These are phyloP conservation scores for Tachina fera DNA, from an alignment of 2,888 invertebrate genomes.

Conservation along the genomic window DNA sequence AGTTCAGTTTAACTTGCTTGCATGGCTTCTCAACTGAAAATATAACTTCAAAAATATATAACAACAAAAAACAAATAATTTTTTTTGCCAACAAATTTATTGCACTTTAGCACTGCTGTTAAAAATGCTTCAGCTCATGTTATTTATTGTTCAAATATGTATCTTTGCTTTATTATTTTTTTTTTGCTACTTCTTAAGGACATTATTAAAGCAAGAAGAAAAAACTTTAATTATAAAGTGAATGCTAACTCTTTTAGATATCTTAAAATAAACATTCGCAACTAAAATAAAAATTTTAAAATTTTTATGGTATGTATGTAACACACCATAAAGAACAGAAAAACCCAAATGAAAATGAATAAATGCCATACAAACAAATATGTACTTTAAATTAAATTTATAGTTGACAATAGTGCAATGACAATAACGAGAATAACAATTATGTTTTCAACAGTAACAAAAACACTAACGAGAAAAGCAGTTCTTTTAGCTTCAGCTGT, in stretches of 20 bases:
- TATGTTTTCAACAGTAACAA: slow-evolving; percentile 14
- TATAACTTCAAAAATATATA: too few species aligned
- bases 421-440: slow-evolving; percentile 38
- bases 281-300: slow-evolving; percentile 1
- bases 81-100: too few species aligned
- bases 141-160: not conserved
- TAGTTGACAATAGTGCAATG: slow-evolving; percentile 58
- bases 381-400: slow-evolving; percentile 26
- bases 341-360: not conserved
- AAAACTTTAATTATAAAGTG: slow-evolving; percentile 6
- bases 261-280: not conserved
- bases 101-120: too few species aligned
- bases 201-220: not conserved
- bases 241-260: not conserved
- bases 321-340: slow-evolving; percentile 55
- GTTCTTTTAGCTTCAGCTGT: not conserved
- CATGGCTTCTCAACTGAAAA: too few species aligned
- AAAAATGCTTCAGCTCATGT: too few species aligned
- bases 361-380: slow-evolving; percentile 32
- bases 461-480: slow-evolving; percentile 24
- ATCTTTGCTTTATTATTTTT: not conserved
- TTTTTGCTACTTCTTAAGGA: slow-evolving; percentile 1
- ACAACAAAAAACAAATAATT: too few species aligned
- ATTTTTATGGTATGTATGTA: slow-evolving; percentile 39
- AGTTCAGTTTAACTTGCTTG: too few species aligned